Conservation (phyloP, 2,888 invertebrate species). For the Actias luna region DNA sequence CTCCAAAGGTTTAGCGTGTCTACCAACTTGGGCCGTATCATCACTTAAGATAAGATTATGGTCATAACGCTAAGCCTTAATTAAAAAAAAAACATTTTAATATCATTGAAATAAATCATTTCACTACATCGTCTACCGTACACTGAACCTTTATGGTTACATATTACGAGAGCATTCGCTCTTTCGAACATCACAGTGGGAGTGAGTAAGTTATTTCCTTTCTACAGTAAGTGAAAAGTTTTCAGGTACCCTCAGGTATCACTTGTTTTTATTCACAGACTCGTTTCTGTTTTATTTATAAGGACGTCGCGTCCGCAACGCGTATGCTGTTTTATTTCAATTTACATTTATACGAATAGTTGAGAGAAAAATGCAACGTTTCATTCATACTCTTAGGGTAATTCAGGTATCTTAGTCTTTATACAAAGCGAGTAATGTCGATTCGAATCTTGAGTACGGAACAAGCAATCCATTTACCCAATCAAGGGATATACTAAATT, state of each 20-base stretch:
- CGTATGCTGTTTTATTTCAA: conserved; percentile 63
- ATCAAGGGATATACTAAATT: neutral
- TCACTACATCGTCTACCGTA: neutral
- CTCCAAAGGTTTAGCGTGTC: too few relatives aligned
- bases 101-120: neutral
- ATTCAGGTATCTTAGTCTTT: neutral
- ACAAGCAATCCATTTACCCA: neutral
- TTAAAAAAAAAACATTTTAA: neutral
- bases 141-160: neutral
- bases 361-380: conserved; percentile 21
- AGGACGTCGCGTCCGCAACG: conserved; percentile 46
- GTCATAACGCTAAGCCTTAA: too few relatives aligned
- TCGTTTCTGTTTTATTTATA: conserved; percentile 54
- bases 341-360: conserved; percentile 45
- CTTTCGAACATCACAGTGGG: neutral
- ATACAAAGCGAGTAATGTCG: neutral
- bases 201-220: neutral
- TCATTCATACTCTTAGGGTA: neutral
- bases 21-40: too few relatives aligned
- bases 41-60: too few relatives aligned
- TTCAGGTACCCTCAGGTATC: neutral
- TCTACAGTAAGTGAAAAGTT: neutral
- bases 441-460: neutral
- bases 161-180: neutral
- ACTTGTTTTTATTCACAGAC: neutral